phyloP scores from a whole-genome alignment of 2,113 vertebrate species.

The Hassar affinis region DNA sequence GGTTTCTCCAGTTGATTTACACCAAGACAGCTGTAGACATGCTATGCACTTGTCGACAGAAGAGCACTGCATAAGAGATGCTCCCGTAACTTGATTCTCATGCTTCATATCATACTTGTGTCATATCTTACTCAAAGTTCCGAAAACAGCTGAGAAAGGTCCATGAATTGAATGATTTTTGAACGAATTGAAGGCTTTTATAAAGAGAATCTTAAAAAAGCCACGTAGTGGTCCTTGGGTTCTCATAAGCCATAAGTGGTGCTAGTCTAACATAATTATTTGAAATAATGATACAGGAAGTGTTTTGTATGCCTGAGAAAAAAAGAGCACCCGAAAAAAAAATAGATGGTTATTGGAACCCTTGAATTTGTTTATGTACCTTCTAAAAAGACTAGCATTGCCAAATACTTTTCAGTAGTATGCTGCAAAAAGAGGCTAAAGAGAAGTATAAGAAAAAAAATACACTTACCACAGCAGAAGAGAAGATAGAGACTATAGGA shows the following conservation, averaged over 20 bases:
- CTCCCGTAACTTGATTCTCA: conserved; percentile 53
- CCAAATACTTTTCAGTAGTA: no score
- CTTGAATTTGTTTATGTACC: neutral
- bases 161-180: no score
- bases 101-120: conserved; percentile 11
- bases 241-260: neutral
- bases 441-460: no score
- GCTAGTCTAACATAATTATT: conserved; percentile 10
- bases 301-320: neutral
- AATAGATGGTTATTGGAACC: no score
- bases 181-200: conserved; percentile 12
- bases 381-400: neutral
- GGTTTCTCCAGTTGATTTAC: conserved; percentile 69
- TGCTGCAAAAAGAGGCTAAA: no score
- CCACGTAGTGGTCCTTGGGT: neutral
- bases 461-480: neutral
- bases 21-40: conserved; percentile 65
- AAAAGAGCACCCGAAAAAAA: neutral
- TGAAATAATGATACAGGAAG: neutral
- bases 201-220: conserved; percentile 7
- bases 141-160: conserved; percentile 46
- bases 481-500: neutral
- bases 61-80: conserved; percentile 54
- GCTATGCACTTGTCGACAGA: conserved; percentile 44
- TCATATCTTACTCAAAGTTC: conserved; percentile 47